Base-by-base conservation (phyloP, 2,797 vertebrate genomes). In the Paedocypris micromegethes region DNA sequence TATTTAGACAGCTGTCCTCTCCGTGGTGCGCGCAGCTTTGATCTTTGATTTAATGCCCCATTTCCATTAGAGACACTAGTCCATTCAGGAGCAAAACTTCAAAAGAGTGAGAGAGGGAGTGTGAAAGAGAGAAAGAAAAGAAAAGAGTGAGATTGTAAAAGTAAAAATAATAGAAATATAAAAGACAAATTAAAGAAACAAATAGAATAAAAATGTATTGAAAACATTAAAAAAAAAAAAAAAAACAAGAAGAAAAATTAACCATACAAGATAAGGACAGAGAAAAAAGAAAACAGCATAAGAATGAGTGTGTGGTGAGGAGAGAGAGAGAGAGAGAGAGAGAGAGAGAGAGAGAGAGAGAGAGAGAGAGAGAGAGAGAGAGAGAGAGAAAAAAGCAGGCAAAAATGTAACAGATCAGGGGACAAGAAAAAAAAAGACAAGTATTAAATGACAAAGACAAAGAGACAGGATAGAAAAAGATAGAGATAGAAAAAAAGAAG, bases 41-140 rank as follows among this genome's bases (percentile, higher is more conserved):
- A 76, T 78, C 72, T 78, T 65, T 78, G 74, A 78, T 74, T 76
- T 78, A 78, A 78, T 78, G 74, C 77, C 68, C 77, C 72, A 75
- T 78, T 78, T 78, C 68, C 77, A 78, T 78, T 78, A 78, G 77
- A 78, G 75, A 76, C 77, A 78, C 77, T 77, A 80, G 81, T 79
- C 74, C 61, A 83, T 70, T 78, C 72, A 82, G 74, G 72, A 71
- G 69, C 44, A 42, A 72, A 73, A 69, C 74, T 71, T 77, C 75
- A 76, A 75, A 68, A 80, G 73, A 55, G 76, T 67, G 58, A 62
- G 66, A 75, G 38, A 72, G 66, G 63, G 62, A 64, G 67, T 65
- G 8, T 8, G 44, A n/a, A 23, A 66, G 68, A 62, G 40, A 50
- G 70, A 72, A 55, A 23, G 23, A 23, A 1, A 23, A 23, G 1